Evolutionary conservation across 2,888 invertebrate species (phyloP), one percentile per base, ranked within the genome.

Genomic region (Pocota personata): DNA sequence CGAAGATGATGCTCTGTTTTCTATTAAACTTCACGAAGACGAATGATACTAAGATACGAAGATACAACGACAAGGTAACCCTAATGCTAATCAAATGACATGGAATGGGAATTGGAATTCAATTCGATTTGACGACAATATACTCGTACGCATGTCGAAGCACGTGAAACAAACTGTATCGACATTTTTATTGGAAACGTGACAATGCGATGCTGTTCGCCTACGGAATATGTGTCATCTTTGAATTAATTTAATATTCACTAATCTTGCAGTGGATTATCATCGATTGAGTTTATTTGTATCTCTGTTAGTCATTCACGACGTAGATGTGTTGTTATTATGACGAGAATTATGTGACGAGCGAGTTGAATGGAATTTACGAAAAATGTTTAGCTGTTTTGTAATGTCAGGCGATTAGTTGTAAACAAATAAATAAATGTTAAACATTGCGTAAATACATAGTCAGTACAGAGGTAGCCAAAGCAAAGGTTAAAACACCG

Each of bases 151-250:
- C 77, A 72, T 79, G 73, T 30, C 60, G 2, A 0, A 37, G 64
- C 80, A 80, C 75, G 80, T 80, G 80, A 80, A 67, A 60, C 48
- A 57, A 21, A 46, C 16, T 40, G 60, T 43, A 60, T 46, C 30
- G 43, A 35, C 24, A 40, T 21, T n/a, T 57, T 57, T 43, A 21
- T 69, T 69, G 40, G 16, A 67, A 67, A 67, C 67, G 67, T 67
- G 52, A 52, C 67, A 8, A 50, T 8, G 48, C 21, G 55, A 43
- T 69, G 55, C 43, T 57, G 69, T 14, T 50, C 60, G 50, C 21
- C 57, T 46, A 55, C 43, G 50, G 21, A 52, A 62, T 35, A 75
- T 75, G 43, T 75, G 64, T 64, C 75, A 64, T 55, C 32, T 64
- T 30, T 30, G 19, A 19, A 32, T 32, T 69, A n/a, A 48, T 66